Base-by-base conservation (phyloP, 2,888 invertebrate genomes). In the Meliscaeva auricollis region DNA sequence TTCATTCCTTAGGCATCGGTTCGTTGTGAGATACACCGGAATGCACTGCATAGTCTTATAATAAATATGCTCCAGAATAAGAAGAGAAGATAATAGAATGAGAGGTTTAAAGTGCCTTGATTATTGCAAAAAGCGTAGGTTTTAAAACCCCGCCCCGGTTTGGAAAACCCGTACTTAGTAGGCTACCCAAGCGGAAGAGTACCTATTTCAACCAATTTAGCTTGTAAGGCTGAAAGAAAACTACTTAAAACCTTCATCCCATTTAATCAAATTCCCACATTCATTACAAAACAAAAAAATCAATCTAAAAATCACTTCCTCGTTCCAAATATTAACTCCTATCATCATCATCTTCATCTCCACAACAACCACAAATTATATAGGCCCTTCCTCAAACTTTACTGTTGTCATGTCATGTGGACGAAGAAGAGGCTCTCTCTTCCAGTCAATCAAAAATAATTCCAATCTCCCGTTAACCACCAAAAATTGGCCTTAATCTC, bases 401-500 rank as follows among this genome's bases (percentile, higher is more conserved):
- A 20, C 15, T 62, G 26, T 44, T 62, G 41, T 44, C 62, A 58
- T 56, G n/a, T 11, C 38, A n/a, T 38, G 4, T 44, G 13, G 7
- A 9, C 3, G 9, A 9, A 8, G 6, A 35, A 35, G 38, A 9
- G 38, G 20, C 22, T 20, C 52, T 15, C 20, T 26, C 38, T 32
- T 44, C 54, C 44, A 64, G 48, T 78, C 64, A 78, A 73, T 78
- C 78, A 69, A 62, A 78, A 60, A 52, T 41, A 79, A 74, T 69
- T 79, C 70, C 62, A 48, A 32, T 32, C 83, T 74, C 32, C 78
- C 70, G 69, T 73, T 84, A 75, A 79, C 79, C 66, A 46, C 75
- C 80, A 50, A 68, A 84, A 84, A 84, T 78, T 84, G 84, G 70
- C 84, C 84, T 84, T 84, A 84, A 84, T 84, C 75, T 75, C 35